Percentiles rank a stretch among this genome's conserved stretches.
Evolutionary conservation across 2,888 invertebrate species (phyloP).

Genomic region (Antheraea yamamai): DNA sequence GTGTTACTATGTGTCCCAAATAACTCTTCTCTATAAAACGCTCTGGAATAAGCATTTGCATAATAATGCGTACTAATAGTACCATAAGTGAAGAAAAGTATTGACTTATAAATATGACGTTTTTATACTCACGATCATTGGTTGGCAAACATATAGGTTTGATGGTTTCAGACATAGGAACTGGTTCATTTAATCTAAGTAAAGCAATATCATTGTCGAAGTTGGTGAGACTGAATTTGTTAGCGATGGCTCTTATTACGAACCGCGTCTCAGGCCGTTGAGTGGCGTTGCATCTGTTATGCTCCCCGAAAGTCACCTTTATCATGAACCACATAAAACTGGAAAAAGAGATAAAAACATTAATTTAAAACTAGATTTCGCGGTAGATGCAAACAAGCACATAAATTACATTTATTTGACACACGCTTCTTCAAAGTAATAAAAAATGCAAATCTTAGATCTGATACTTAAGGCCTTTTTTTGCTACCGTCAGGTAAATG

Average conservation of each 20-base stretch:
- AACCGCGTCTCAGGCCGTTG: conserved; percentile 89
- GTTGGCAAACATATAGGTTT: conserved; percentile 91
- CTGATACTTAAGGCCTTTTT: neutral
- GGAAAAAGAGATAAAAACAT: conserved; percentile 46
- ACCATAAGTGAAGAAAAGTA: neutral
- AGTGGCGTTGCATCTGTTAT: conserved; percentile 90
- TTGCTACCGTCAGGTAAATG: neutral
- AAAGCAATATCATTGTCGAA: conserved; percentile 95
- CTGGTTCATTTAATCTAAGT: conserved; percentile 89
- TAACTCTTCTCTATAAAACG: too few relatives aligned
- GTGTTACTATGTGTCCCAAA: neutral
- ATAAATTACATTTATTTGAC: conserved; percentile 18
- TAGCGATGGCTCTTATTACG: conserved; percentile 88
- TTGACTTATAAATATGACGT: neutral
- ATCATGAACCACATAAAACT: conserved; percentile 97
- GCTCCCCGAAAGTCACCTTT: conserved; percentile 93
- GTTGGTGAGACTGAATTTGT: conserved; percentile 91
- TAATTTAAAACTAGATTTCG: conserved; percentile 18
- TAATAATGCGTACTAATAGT: neutral
- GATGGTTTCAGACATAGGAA: conserved; percentile 89
- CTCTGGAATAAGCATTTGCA: too few relatives aligned
- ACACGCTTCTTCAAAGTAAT: conserved; percentile 18
- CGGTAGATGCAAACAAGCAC: conserved; percentile 17
- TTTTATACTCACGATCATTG: conserved; percentile 70
- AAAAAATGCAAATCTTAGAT: conserved; percentile 1